phyloP scores from a whole-genome alignment of 2,797 vertebrate species.

The Megalops cyprinoides region DNA sequence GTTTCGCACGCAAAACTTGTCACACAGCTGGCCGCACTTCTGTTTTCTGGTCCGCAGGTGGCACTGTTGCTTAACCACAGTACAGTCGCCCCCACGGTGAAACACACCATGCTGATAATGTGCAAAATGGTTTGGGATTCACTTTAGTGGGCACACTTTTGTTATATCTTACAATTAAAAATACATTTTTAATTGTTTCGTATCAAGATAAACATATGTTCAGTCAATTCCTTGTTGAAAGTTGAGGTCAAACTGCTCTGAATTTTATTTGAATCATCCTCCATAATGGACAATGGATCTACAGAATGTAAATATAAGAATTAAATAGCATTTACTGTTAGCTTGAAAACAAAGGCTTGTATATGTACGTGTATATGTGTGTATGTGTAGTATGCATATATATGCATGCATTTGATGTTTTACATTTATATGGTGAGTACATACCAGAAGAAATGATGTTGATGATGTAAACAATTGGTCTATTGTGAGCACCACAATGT shows the following conservation, averaged over 20 bases:
- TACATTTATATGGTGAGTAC: too few relatives aligned
- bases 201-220: not conserved
- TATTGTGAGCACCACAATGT: too few relatives aligned
- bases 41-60: not conserved
- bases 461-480: too few relatives aligned
- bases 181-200: not conserved
- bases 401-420: too few relatives aligned
- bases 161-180: not conserved
- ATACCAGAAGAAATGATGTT: too few relatives aligned
- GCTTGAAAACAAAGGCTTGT: too few relatives aligned
- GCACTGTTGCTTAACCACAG: not conserved
- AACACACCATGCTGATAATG: not conserved
- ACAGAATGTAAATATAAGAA: too few relatives aligned
- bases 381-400: too few relatives aligned
- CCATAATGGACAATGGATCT: too few relatives aligned
- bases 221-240: not conserved
- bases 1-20: not conserved
- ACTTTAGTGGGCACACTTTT: not conserved
- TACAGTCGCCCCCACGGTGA: too few relatives aligned
- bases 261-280: not conserved
- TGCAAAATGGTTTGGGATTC: not conserved
- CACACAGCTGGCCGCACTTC: not conserved
- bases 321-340: too few relatives aligned
- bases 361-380: too few relatives aligned
- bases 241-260: not conserved